A percentile compares a stretch with the other conserved stretches of the same genome.
Conservation (phyloP, 1,140 invertebrate species). For the Halesus radiatus region DNA sequence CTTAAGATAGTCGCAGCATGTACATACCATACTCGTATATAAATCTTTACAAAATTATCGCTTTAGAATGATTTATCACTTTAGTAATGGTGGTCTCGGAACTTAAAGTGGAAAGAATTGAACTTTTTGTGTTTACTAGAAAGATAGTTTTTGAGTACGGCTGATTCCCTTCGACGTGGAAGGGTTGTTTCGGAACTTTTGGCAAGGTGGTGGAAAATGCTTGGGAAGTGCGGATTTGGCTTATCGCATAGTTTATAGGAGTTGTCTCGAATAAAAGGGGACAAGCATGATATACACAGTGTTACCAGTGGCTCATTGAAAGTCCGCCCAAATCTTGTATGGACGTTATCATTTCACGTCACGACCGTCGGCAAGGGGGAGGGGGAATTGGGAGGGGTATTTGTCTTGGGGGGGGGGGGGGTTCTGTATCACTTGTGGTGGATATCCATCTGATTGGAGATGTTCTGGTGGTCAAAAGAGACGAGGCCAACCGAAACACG, state of each 20-base stretch:
- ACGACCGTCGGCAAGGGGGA: not conserved
- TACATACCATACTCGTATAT: too few species aligned
- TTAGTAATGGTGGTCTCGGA: too few species aligned
- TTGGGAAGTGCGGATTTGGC: not conserved
- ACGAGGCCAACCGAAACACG: not conserved
- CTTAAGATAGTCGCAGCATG: too few species aligned
- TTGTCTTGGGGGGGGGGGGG: not conserved
- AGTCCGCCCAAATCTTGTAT: conserved; percentile 57
- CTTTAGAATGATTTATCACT: too few species aligned
- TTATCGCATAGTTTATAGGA: conserved; percentile 34
- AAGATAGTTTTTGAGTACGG: not conserved
- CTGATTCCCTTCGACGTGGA: not conserved
- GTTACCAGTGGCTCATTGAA: conserved; percentile 53
- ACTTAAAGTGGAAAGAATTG: not conserved
- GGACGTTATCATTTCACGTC: conserved; percentile 54
- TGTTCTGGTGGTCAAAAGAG: conserved; percentile 30
- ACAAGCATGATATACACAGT: conserved; percentile 55
- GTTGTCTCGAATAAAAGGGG: conserved; percentile 53
- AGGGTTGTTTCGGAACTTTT: not conserved
- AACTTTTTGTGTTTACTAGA: not conserved
- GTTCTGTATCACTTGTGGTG: not conserved
- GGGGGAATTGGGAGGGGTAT: not conserved
- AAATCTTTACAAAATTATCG: too few species aligned
- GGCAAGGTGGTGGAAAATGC: not conserved
- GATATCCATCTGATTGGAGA: conserved; percentile 18